phyloP scores from a whole-genome alignment of 2,113 vertebrate species.

The Phycodurus eques region DNA sequence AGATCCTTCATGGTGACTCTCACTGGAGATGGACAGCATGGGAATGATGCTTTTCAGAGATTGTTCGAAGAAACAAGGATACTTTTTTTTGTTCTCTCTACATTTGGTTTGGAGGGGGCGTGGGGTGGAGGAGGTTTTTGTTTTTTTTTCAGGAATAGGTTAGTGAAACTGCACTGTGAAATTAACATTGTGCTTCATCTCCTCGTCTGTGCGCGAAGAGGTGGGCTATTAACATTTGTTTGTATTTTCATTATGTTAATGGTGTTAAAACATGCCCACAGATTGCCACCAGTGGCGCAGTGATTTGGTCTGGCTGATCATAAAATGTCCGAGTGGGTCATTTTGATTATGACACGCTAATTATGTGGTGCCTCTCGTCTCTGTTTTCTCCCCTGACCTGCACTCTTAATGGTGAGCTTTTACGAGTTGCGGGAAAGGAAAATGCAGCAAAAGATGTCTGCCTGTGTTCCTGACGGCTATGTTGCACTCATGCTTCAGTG shows the following conservation, averaged over 20 bases:
- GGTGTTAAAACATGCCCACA: conserved; percentile 97
- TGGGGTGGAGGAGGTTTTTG: conserved; percentile 17
- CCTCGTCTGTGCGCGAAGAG: conserved; percentile 82
- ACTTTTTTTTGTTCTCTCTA: conserved; percentile 80
- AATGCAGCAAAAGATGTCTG: conserved; percentile 81
- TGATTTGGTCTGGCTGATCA: conserved; percentile 99
- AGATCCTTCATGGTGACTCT: conserved; percentile 88
- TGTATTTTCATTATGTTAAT: conserved; percentile 99
- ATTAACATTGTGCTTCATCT: conserved; percentile 95
- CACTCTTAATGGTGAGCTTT: conserved; percentile 98
- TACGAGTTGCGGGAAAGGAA: conserved; percentile 82
- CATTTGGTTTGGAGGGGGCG: conserved; percentile 47
- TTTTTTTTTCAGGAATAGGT: conserved; percentile 77
- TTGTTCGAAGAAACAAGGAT: conserved; percentile 75
- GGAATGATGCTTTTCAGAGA: conserved; percentile 75
- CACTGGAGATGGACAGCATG: conserved; percentile 85
- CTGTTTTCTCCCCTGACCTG: conserved; percentile 71
- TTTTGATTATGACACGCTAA: conserved; percentile 99
- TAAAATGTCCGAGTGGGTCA: conserved; percentile 99
- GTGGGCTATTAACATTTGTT: conserved; percentile 98
- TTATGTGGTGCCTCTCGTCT: conserved; percentile 94
- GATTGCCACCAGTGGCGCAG: conserved; percentile 98
- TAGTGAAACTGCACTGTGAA: conserved; percentile 92
- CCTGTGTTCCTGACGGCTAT: conserved; percentile 94
- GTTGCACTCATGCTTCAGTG: conserved; percentile 90